Percentiles rank a stretch among this genome's conserved stretches.
Conservation (phyloP, 2,113 vertebrate species). For the Petaurus breviceps region DNA sequence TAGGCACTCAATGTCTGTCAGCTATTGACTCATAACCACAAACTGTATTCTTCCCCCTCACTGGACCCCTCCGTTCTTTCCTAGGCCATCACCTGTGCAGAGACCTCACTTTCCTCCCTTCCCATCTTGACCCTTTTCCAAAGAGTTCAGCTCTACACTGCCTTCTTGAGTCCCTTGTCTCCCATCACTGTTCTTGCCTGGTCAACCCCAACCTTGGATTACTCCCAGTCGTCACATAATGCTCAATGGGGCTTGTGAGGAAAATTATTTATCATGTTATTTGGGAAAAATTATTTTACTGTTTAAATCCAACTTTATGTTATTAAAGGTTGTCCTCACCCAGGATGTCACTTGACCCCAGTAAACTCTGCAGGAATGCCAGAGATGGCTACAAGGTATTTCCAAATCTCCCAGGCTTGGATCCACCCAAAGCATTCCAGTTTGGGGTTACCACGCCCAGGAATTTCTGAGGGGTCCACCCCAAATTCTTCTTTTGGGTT, state of each 20-base stretch:
- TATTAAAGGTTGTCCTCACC: neutral
- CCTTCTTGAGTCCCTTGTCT: neutral
- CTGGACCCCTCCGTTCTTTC: neutral
- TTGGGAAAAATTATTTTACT: neutral
- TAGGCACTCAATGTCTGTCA: too few relatives aligned
- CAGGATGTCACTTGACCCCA: neutral
- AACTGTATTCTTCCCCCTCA: too few relatives aligned
- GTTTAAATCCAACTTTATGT: neutral
- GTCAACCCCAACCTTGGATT: neutral
- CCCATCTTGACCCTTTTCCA: neutral
- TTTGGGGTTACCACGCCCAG: neutral
- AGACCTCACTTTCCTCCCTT: neutral
- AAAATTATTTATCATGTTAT: neutral
- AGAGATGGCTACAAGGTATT: neutral
- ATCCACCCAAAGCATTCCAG: neutral
- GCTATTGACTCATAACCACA: too few relatives aligned
- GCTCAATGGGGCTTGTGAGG: neutral
- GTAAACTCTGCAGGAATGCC: neutral
- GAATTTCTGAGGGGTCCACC: neutral
- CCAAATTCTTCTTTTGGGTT: neutral
- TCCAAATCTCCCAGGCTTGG: neutral
- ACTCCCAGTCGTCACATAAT: neutral
- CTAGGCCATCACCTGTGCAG: neutral
- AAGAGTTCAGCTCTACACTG: neutral
- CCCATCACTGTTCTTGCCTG: neutral